These are phyloP conservation scores for Struthidea cinerea DNA, from an alignment of 2,113 vertebrate genomes.

Conservation along the genomic window DNA sequence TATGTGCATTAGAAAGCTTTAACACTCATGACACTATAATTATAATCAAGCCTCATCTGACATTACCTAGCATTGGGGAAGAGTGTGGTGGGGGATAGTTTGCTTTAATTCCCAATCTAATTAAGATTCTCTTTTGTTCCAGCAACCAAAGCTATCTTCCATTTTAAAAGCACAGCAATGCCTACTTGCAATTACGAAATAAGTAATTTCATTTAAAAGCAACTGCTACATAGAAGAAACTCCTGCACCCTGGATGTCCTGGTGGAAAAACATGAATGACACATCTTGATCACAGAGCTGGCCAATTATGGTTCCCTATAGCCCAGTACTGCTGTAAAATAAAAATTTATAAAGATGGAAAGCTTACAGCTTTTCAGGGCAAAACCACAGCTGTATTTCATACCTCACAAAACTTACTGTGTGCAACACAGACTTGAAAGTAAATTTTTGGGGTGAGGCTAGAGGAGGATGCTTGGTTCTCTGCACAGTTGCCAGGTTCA, in stretches of 20 bases:
- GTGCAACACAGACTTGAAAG: neutral
- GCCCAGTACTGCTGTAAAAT: neutral
- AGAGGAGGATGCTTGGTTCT: neutral
- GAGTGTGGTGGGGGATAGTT: neutral
- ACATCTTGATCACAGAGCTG: neutral
- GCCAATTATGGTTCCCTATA: neutral
- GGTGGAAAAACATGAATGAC: neutral
- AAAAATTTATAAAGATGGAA: neutral
- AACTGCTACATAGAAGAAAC: neutral
- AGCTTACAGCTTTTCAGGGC: neutral
- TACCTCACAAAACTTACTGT: neutral
- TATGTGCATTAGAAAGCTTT: neutral
- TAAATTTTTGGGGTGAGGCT: neutral
- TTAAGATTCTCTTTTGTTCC: conserved; percentile 2
- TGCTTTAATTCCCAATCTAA: neutral
- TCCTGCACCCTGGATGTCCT: neutral
- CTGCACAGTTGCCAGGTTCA: neutral
- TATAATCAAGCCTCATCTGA: neutral
- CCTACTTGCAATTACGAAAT: neutral
- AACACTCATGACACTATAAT: neutral
- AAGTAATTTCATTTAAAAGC: neutral
- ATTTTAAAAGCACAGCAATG: neutral
- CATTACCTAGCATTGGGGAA: neutral
- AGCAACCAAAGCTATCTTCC: neutral
- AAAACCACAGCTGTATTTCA: neutral